Base-by-base conservation (phyloP, 2,888 invertebrate genomes). In the Meganola albula region DNA sequence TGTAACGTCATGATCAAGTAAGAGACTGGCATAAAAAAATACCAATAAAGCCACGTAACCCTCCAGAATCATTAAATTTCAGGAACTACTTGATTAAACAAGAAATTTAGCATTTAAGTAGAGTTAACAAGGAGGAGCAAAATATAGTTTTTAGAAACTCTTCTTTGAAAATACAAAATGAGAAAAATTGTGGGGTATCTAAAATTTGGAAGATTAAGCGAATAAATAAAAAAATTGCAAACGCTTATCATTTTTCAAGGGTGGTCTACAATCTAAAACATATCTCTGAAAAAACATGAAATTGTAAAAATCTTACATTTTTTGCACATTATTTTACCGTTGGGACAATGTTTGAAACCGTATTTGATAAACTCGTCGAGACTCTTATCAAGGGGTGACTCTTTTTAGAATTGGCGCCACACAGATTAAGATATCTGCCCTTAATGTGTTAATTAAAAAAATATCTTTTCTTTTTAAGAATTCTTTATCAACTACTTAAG, bases 371-470 rank as follows among this genome's bases (percentile, higher is more conserved):
- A 68, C 65, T 40, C 53, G 71, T 71, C 75, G 66, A 57, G 64
- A 58, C 70, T 63, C 61, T 79, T 84, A 84, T 83, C 84, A 75
- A 68, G 63, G 69, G 73, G 63, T 66, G 62, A 70, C 63, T 67
- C 78, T 73, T 74, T 76, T 74, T 71, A 72, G 73, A 73, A 75
- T 75, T 79, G 84, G 84, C 84, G 84, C 84, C 84, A 70, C 49
- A 57, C 65, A 82, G 84, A 84, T 84, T 84, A 83, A 83, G 77
- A 77, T 80, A 82, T 69, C 79, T 64, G 58, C 63, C 59, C 66
- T 70, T 75, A 82, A 78, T 74, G 84, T 84, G 82, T 84, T 83
- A 83, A 84, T 84, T 84, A 74, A 80, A 82, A 80, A 82, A 79
- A 69, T 59, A 63, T 74, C 68, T 69, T 70, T 67, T 66, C 49